These are phyloP conservation scores for Coracopsis vasa DNA, from an alignment of 2,113 vertebrate species.

Conservation along the genomic window DNA sequence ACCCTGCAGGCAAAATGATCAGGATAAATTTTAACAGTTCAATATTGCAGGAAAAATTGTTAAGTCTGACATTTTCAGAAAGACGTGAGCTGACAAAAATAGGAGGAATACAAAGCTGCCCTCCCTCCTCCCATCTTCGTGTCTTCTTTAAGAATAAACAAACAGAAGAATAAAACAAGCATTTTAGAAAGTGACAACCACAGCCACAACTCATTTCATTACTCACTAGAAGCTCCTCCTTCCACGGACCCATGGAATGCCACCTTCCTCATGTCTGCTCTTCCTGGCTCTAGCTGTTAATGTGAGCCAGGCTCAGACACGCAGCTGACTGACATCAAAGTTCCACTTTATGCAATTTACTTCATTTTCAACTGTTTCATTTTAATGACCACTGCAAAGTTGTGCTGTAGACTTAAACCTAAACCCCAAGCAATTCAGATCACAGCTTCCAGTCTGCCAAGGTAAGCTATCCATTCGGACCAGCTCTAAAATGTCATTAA, in stretches of 20 bases:
- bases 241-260: fast-evolving
- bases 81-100: not conserved
- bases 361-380: not conserved
- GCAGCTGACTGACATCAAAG: not conserved
- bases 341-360: not conserved
- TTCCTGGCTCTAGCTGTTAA: not conserved
- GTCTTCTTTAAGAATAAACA: not conserved
- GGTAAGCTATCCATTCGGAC: not conserved
- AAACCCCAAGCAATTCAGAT: not conserved
- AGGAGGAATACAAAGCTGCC: not conserved
- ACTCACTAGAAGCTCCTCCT: not conserved
- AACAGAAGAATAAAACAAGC: conserved; percentile 5
- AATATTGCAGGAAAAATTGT: not conserved
- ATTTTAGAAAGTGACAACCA: not conserved
- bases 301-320: not conserved
- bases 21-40: not conserved
- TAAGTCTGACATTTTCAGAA: conserved; percentile 6
- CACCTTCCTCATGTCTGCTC: not conserved
- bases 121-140: not conserved
- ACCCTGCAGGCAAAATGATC: not conserved
- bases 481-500: not conserved
- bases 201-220: not conserved
- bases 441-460: not conserved
- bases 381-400: not conserved
- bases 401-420: not conserved